Evolutionary conservation across 2,888 invertebrate species (phyloP), one percentile per base, ranked within the genome.

Genomic region (Andrena hattorfiana): DNA sequence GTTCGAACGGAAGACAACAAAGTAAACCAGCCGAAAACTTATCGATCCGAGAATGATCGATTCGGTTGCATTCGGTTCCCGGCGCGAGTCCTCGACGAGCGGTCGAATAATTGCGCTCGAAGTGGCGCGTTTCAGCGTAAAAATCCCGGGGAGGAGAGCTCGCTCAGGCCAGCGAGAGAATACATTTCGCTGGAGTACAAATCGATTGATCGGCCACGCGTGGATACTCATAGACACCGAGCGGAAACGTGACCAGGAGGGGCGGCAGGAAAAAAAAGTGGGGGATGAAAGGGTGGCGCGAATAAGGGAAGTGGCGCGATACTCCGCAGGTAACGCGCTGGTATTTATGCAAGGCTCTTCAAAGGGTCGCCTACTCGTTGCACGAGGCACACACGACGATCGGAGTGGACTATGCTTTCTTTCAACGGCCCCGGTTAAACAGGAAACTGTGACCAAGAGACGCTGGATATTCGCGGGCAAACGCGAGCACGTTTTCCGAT

Each of bases 181-280:
- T 30, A 32, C 32, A 56, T 77, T 77, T 77, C 32, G 62, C 32
- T 10, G n/a, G 63, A n/a, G 30, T 54, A 10, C 30, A 4, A 64
- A 42, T 77, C 35, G 75, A 75, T 64, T 59, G 75, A 64, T 79
- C 78, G 78, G 30, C 56, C 69, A 51, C 51, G 63, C 68, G 49
- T 69, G 66, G 30, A 62, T 49, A 30, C 62, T 28, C 48, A 73
- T 69, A 63, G 75, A 56, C 56, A 54, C 35, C 32, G 49, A 63
- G 23, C 51, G 30, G 42, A 26, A 71, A 64, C n/a, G 59, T 20
- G 51, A 13, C 28, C 4, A 20, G 56, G 26, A 4, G 42, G 1
- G 42, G 42, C 1, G 42, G 42, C 16, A 5, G 42, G 13, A 42
- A 42, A 56, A 54, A 54, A 56, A 26, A 54, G 26, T 3, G 49